Evolutionary conservation across 2,888 invertebrate species (phyloP).

Genomic region (Orchesellides sinensis): DNA sequence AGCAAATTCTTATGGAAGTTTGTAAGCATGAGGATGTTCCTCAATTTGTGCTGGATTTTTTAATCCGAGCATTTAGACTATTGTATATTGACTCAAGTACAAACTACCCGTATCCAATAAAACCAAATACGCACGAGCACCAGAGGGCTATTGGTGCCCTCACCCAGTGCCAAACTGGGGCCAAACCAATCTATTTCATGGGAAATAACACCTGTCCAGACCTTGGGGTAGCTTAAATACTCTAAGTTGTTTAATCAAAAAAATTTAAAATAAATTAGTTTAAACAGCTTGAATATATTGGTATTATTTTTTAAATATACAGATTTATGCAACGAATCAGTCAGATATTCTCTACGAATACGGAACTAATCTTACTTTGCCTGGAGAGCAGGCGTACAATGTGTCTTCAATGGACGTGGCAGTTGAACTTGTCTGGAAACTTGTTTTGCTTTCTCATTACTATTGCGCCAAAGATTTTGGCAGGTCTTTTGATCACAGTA

Average conservation of each 20-base stretch:
- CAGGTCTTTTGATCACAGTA: constrained; percentile 40
- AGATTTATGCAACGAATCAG: constrained; percentile 22
- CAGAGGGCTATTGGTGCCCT: constrained; percentile 23
- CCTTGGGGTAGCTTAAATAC: constrained; percentile 1
- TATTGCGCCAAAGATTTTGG: constrained; percentile 44
- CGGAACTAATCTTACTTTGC: neutral
- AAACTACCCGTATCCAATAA: constrained; percentile 33
- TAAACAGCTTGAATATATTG: neutral
- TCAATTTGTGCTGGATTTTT: constrained; percentile 4
- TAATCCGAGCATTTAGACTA: constrained; percentile 50
- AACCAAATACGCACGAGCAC: neutral
- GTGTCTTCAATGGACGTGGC: constrained; percentile 38
- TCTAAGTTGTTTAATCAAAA: neutral
- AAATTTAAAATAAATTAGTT: too few species aligned
- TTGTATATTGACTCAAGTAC: constrained; percentile 39
- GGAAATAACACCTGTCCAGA: constrained; percentile 45
- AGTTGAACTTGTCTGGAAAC: constrained; percentile 60
- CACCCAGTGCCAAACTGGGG: neutral
- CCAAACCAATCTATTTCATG: constrained; percentile 25
- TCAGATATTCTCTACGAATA: neutral
- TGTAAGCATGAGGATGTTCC: constrained; percentile 47
- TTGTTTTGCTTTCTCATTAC: constrained; percentile 56
- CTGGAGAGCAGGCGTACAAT: constrained; percentile 28
- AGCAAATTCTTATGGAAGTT: constrained; percentile 36
- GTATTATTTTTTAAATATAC: too few species aligned